Evolutionary conservation across 2,888 invertebrate genomes (phyloP), one percentile per base, ranked within the genome.

Genomic region (Blera fallax): DNA sequence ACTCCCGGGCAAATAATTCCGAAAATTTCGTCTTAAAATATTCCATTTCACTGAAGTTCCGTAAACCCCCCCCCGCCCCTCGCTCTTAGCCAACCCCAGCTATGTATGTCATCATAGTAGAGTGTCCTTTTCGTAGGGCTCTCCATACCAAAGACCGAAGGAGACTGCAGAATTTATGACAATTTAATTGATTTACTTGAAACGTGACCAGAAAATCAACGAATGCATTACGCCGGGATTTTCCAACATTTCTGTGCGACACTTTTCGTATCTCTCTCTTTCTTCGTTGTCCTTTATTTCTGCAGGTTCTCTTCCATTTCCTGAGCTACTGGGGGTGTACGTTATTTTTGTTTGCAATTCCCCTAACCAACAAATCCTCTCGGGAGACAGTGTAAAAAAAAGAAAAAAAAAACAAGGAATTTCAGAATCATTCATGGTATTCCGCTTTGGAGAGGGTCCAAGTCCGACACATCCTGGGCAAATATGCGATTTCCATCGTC

Each of bases 151-250:
- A 27, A 34, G 40, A 43, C 65, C 65, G 64, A 58, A 29, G 67
- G 14, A 62, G 72, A 73, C 80, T 84, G 64, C 76, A 80, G 52
- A 90, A 90, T 91, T 91, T 90, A 90, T 90, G 90, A 90, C 90
- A 90, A 90, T 91, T 90, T 90, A 90, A 90, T 90, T 90, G 90
- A 90, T 91, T 90, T 90, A 91, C 90, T 90, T 89, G 88, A 90
- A 89, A 90, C 90, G 90, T 90, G 90, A 90, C 91, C 90, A 90
- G 91, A 91, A 90, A 90, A 91, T 89, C 90, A 89, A 90, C 89
- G 90, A 90, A 90, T 90, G 90, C 89, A 91, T 90, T 90, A 90
- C 88, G 88, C 88, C 88, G 62, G 87, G 87, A 88, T 84, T 70
- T 87, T 85, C 58, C 62, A 64, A 52, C 76, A 79, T 77, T 69